Evolutionary conservation across 2,113 vertebrate genomes (phyloP), one percentile per base, ranked within the genome.

Genomic region (Amphiprion percula): DNA sequence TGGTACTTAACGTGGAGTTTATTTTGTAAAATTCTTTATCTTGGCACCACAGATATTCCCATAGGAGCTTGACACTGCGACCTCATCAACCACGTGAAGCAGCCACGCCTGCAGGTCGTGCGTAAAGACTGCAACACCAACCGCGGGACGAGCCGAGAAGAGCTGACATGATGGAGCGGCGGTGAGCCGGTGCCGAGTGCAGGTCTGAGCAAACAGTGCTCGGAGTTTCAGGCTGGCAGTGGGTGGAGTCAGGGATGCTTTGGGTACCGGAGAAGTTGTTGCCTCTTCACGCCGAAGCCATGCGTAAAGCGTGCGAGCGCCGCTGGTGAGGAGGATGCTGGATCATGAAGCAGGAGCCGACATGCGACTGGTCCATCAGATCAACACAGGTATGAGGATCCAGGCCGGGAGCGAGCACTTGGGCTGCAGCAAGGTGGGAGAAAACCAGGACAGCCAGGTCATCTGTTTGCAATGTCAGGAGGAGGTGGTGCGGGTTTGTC

Each of bases 381-480:
- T 90, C 74, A 75, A 39, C 49, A 77, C 15, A 4, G 24, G 73
- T 6, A 82, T 87, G 91, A 88, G 70, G 83, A 92, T 92, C 63
- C 91, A 92, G 46, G 74, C 85, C 4, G 73, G 73, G 15, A 39
- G 78, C 24, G 89, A 94, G 67, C 83, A 91, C 52, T 54, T 77
- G 58, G 87, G 69, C 26, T 1, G 81, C 84, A 90, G 83, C 74
- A 93, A 92, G 63, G 92, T 92, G 79, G 91, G 82, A 23, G 79
- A 68, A 10, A 74, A 49, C 7, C 79, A 24, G 10, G 71, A 80
- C 9, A 79, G 60, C 47, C 86, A 88, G 81, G 85, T 85, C 59
- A 67, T 87, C 10, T 84, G 87, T 71, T 24, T 90, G 84, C 91
- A 85, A n/a, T 71, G 78, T 54, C 86, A 68, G 14, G 84, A 83